phyloP scores from a whole-genome alignment of 1,140 invertebrate genomes.

The Campoletis sonorensis region DNA sequence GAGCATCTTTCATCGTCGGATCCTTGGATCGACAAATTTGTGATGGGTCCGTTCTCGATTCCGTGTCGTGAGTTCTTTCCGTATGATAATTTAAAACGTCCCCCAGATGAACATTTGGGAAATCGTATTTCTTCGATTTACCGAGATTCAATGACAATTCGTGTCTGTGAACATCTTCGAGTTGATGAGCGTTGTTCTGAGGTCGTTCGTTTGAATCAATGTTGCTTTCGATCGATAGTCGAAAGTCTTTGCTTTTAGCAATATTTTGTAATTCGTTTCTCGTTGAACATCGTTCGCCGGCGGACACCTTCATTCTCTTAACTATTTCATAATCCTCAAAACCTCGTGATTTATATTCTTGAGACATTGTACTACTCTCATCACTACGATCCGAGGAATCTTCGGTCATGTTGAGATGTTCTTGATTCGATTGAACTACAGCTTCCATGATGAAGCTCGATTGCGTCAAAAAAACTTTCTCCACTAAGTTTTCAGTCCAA shows the following conservation, averaged over 20 bases:
- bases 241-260: conserved; percentile 57
- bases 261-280: conserved; percentile 50
- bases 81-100: conserved; percentile 55
- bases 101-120: neutral
- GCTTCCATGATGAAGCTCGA: conserved; percentile 62
- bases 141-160: conserved; percentile 58
- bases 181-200: conserved; percentile 16
- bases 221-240: conserved; percentile 47
- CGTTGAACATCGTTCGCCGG: conserved; percentile 40
- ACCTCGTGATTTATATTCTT: conserved; percentile 57
- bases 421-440: conserved; percentile 62
- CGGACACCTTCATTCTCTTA: conserved; percentile 61
- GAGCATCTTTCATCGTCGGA: conserved; percentile 54
- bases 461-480: neutral
- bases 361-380: conserved; percentile 60
- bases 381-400: conserved; percentile 72
- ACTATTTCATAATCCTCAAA: conserved; percentile 64
- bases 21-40: conserved; percentile 57
- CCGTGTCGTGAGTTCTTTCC: conserved; percentile 58
- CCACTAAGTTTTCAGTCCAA: neutral
- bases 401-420: conserved; percentile 59
- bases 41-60: conserved; percentile 48
- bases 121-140: conserved; percentile 62
- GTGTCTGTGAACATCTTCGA: conserved; percentile 57
- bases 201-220: neutral